phyloP scores from a whole-genome alignment of 2,113 vertebrate genomes.

The Gnathonemus longibarbis region DNA sequence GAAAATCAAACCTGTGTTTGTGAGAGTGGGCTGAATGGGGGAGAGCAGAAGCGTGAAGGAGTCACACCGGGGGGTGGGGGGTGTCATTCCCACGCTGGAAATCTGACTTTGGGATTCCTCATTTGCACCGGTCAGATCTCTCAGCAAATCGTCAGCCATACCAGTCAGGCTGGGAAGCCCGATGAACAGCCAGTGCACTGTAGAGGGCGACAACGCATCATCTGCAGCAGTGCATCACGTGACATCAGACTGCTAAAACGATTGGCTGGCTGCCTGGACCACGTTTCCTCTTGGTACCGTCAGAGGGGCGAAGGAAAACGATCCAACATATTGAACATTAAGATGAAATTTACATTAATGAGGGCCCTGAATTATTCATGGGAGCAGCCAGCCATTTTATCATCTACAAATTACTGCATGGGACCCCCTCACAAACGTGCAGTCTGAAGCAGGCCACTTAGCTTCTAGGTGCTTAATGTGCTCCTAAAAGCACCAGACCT shows the following conservation, averaged over 20 bases:
- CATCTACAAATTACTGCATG: slow-evolving; percentile 39
- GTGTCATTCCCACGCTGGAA: neutral
- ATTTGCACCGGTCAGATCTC: neutral
- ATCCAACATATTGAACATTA: slow-evolving; percentile 20
- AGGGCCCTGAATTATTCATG: slow-evolving; percentile 63
- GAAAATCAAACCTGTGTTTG: neutral
- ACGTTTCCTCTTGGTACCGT: neutral
- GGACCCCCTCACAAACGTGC: slow-evolving; percentile 38
- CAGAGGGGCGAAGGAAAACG: neutral
- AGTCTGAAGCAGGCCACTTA: slow-evolving; percentile 37
- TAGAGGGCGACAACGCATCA: too few species aligned
- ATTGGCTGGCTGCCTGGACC: neutral
- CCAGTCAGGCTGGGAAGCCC: neutral
- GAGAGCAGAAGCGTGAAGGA: neutral
- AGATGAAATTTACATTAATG: slow-evolving; percentile 57
- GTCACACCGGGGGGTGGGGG: neutral
- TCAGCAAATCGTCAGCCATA: neutral
- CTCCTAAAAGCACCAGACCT: slow-evolving; percentile 26
- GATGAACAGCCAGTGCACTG: neutral
- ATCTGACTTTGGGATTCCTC: neutral
- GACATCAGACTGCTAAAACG: neutral
- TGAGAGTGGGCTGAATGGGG: neutral
- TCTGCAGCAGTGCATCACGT: neutral
- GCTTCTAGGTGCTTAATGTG: slow-evolving; percentile 40
- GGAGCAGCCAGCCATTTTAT: slow-evolving; percentile 58